A percentile compares a stretch with the other conserved stretches of the same genome.
Evolutionary conservation across 2,888 invertebrate genomes (phyloP).

Genomic region (Drosophila quinaria): DNA sequence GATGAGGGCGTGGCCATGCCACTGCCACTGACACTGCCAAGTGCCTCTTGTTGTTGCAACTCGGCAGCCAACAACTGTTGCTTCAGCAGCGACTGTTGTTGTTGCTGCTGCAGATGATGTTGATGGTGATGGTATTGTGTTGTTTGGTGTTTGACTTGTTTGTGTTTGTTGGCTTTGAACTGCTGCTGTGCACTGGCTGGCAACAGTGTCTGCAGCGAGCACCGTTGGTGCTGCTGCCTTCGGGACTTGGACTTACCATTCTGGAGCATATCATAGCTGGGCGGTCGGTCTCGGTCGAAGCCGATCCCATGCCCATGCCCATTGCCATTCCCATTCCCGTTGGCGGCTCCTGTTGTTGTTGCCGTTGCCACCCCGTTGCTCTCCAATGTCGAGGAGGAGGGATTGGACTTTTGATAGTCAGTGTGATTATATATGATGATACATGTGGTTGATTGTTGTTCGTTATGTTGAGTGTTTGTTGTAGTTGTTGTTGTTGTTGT

Average conservation of each 20-base stretch:
- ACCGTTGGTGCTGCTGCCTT: constrained; percentile 83
- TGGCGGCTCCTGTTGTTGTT: constrained; percentile 48
- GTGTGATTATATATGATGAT: constrained; percentile 19
- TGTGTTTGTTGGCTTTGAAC: constrained; percentile 81
- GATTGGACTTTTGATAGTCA: constrained; percentile 82
- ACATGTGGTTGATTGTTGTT: constrained; percentile 44
- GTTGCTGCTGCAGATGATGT: constrained; percentile 48
- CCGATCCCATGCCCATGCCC: constrained; percentile 33
- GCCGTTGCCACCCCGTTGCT: constrained; percentile 77
- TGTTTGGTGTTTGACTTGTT: constrained; percentile 71
- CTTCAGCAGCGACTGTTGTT: constrained; percentile 68
- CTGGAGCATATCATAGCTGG: constrained; percentile 86
- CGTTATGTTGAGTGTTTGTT: constrained; percentile 40
- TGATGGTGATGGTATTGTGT: constrained; percentile 42
- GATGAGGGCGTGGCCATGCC: constrained; percentile 72
- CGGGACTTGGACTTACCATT: constrained; percentile 86
- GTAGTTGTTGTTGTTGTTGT: constrained; percentile 35
- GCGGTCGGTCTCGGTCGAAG: constrained; percentile 67
- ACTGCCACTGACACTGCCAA: constrained; percentile 66
- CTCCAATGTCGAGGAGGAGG: constrained; percentile 84
- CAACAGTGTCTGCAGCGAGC: constrained; percentile 83
- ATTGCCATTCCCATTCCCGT: constrained; percentile 25
- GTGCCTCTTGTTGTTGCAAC: constrained; percentile 67
- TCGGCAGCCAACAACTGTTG: constrained; percentile 73
- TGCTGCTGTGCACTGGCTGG: constrained; percentile 82